These are phyloP conservation scores for Cyaniris semiargus DNA, from an alignment of 2,888 invertebrate species.

Conservation along the genomic window DNA sequence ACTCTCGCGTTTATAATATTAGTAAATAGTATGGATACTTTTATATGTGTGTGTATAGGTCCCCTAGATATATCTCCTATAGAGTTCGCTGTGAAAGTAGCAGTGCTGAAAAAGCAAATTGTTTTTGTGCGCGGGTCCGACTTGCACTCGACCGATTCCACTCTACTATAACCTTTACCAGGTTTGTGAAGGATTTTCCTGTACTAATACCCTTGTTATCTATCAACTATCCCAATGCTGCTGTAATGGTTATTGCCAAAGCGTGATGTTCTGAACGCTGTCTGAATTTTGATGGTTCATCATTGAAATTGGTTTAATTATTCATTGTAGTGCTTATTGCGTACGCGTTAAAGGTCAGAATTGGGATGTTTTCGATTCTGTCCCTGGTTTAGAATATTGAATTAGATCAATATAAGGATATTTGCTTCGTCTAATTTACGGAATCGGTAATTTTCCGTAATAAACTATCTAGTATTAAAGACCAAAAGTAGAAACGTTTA, in stretches of 20 bases:
- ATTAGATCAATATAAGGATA: not conserved
- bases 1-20: no score
- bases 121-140: no score
- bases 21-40: no score
- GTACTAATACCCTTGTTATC: not conserved
- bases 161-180: not conserved
- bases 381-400: not conserved
- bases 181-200: not conserved
- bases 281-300: not conserved
- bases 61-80: no score
- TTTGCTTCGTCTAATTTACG: not conserved
- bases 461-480: no score
- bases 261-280: not conserved
- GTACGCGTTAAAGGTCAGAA: not conserved
- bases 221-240: not conserved
- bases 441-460: no score
- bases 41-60: no score
- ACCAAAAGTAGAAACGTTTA: no score
- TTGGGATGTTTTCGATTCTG: not conserved
- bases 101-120: no score
- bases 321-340: not conserved
- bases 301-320: constrained; percentile 6
- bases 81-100: no score
- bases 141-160: no score
- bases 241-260: not conserved